Evolutionary conservation across 1,140 invertebrate genomes (phyloP).

Genomic region (Sinonovacula constricta): DNA sequence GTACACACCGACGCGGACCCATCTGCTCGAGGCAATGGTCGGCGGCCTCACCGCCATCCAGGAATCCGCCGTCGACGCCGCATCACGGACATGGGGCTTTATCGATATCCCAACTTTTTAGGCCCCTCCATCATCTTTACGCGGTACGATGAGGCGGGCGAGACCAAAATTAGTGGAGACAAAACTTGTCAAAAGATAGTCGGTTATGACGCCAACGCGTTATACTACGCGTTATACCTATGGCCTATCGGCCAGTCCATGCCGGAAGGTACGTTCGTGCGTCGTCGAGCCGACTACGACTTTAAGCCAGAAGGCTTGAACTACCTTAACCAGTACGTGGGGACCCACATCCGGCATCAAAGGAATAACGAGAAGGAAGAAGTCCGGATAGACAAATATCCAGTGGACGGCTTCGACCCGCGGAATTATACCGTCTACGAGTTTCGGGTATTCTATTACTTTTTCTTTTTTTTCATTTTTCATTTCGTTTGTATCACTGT

Average conservation of each 20-base stretch:
- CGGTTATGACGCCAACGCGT: constrained; percentile 54
- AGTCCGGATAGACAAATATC: no score
- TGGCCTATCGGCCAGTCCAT: constrained; percentile 47
- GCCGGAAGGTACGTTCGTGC: no score
- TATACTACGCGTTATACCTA: constrained; percentile 54
- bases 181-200: constrained; percentile 26
- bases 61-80: background rate
- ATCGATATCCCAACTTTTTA: no score
- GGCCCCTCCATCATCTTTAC: no score
- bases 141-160: no score
- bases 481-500: no score
- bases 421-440: constrained; percentile 3
- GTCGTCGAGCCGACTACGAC: constrained; percentile 9
- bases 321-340: background rate
- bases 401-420: constrained; percentile 18
- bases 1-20: constrained; percentile 3
- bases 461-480: no score
- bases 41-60: background rate
- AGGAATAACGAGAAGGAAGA: background rate
- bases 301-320: constrained; percentile 45
- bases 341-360: constrained; percentile 26
- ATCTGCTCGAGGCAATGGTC: constrained; percentile 10
- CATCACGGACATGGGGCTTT: constrained; percentile 24
- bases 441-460: no score
- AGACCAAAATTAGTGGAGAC: no score